phyloP scores from a whole-genome alignment of 2,113 vertebrate genomes.

The Psittacula cyanocephala region DNA sequence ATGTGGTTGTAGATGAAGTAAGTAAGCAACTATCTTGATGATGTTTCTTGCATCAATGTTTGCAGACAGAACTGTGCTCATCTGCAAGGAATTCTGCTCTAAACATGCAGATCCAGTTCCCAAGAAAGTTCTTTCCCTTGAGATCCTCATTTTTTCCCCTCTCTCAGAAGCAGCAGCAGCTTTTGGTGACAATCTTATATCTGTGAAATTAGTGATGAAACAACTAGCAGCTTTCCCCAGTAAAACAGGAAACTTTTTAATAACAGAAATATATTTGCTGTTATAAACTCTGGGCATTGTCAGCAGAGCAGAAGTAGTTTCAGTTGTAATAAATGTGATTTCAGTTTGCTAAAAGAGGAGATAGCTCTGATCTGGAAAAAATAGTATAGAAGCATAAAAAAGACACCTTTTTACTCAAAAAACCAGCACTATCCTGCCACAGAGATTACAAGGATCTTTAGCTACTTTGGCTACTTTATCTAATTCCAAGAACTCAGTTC shows the following conservation, averaged over 20 bases:
- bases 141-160: neutral
- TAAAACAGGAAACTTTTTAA: neutral
- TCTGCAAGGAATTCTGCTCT: neutral
- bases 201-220: neutral
- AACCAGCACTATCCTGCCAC: neutral
- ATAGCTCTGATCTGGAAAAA: neutral
- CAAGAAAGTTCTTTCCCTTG: neutral
- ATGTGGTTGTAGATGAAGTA: neutral
- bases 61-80: neutral
- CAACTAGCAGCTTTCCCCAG: neutral
- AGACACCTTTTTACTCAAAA: neutral
- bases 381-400: neutral
- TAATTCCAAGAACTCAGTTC: neutral
- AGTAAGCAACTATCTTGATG: neutral
- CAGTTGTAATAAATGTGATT: neutral
- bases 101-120: neutral
- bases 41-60: neutral
- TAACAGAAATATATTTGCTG: neutral
- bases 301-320: neutral
- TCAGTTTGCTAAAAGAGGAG: neutral
- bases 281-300: neutral
- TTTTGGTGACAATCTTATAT: neutral
- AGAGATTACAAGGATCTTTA: neutral
- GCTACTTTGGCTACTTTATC: neutral
- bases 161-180: neutral